Percentiles rank a stretch among this genome's conserved stretches.
These are phyloP conservation scores for Macroramphosus scolopax DNA, from an alignment of 2,797 vertebrate genomes.

Conservation along the genomic window DNA sequence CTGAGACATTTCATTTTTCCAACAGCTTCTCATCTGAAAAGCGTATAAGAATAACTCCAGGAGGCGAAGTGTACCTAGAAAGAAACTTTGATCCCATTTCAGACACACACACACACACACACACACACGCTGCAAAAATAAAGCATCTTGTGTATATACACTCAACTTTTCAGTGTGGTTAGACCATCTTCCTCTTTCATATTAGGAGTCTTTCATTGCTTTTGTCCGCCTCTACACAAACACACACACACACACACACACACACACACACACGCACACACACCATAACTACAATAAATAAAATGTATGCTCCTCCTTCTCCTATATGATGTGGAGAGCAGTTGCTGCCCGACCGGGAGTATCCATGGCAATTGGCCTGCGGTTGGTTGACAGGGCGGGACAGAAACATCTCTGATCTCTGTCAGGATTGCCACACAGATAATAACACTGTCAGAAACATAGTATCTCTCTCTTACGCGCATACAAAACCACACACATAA, in stretches of 20 bases:
- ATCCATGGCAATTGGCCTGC: constrained; percentile 51
- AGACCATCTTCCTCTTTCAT: constrained; percentile 6
- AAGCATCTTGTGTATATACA: constrained; percentile 15
- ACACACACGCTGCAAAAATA: neutral
- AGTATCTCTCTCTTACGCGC: no score
- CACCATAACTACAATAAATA: no score
- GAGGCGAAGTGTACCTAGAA: constrained; percentile 2
- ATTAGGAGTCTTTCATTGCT: constrained; percentile 2
- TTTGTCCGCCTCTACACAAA: constrained; percentile 10
- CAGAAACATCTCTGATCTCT: constrained; percentile 48
- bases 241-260: constrained; percentile 19
- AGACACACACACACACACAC: neutral
- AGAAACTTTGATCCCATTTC: neutral
- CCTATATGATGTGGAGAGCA: constrained; percentile 58
- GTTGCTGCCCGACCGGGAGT: constrained; percentile 41
- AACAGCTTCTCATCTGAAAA: neutral
- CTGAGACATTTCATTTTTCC: neutral
- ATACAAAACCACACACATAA: no score
- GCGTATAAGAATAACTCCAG: neutral
- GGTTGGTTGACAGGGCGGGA: constrained; percentile 47
- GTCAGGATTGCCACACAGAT: constrained; percentile 41
- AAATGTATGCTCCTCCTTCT: constrained; percentile 60
- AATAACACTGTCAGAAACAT: constrained; percentile 14
- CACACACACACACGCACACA: no score
- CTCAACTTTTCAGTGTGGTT: no score